Base-by-base conservation (phyloP, 2,888 invertebrate genomes). In the Cephus nigrinus region DNA sequence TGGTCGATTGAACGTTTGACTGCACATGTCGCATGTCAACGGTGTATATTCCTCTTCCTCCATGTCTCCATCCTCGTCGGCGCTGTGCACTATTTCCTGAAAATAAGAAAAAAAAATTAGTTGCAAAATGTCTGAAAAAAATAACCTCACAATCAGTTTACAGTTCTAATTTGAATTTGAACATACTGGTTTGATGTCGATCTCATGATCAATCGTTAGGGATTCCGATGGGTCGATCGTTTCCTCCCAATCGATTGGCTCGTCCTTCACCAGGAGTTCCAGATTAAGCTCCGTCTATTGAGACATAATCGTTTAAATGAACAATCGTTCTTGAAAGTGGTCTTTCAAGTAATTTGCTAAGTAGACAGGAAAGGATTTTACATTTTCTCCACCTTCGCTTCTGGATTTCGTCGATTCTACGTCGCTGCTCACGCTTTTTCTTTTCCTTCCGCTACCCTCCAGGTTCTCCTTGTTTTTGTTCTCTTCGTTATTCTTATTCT, bases 21-120 rank as follows among this genome's bases (percentile, higher is more conserved):
- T 95, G 91, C 97, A 97, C 88, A 96, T 93, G 91, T 97, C 97
- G 91, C 97, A 97, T 15, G 96, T 94, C 83, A 97, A 92, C 72
- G 96, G 96, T 34, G 96, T 96, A 90, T 96, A 96, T 90, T 93
- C 88, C 75, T 94, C 94, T 80, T 94, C 93, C 79, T 94, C 94
- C 79, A 93, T 90, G 23, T 90, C 90, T 12, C 90, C 91, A 12
- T 93, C 93, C 80, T 92, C 92, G 79, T 92, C 92, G n/a, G 91
- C 92, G 79, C 91, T 91, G 74, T 92, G 92, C 35, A 92, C 91
- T 79, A 91, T 91, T 86, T 92, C 92, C 91, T 91, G 71, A 2
- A 79, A 78, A 77, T 73, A 32, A 69, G 73, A 74, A 73, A 40
- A 40, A 71, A 72, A 40, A 73, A 55, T 55, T 55, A 23, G 55